Evolutionary conservation across 1,140 invertebrate species (phyloP).

Genomic region (Micrasema minimum): DNA sequence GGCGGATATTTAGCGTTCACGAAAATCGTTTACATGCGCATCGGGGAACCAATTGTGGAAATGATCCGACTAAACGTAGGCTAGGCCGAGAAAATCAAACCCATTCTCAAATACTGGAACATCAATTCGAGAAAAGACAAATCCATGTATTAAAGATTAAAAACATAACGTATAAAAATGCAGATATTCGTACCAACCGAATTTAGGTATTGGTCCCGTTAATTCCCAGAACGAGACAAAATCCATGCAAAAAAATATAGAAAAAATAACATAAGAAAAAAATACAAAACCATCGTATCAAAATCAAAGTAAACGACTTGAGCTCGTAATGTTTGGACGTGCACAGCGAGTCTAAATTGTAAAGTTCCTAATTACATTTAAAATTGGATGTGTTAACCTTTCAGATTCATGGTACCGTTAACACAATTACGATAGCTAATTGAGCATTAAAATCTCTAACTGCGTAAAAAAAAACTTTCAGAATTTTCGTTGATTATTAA

Average conservation of each 20-base stretch:
- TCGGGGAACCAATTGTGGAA: slow-evolving; percentile 19
- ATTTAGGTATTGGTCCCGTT: too few species aligned
- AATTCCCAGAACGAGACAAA: too few species aligned
- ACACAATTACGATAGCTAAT: slow-evolving; percentile 11
- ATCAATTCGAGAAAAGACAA: not conserved
- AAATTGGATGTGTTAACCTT: slow-evolving; percentile 20
- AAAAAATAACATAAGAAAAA: not conserved
- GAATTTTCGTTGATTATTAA: too few species aligned
- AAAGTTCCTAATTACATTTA: slow-evolving; percentile 27
- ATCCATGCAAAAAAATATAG: too few species aligned
- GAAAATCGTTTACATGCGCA: slow-evolving; percentile 12
- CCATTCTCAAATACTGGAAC: too few species aligned
- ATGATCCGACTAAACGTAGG: not conserved
- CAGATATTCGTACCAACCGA: too few species aligned
- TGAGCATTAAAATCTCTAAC: too few species aligned
- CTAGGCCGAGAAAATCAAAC: not conserved
- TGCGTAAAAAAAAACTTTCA: too few species aligned
- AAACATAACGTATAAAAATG: too few species aligned
- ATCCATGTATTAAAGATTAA: too few species aligned
- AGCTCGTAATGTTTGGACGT: not conserved
- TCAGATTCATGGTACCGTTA: slow-evolving; percentile 14
- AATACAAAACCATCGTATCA: slow-evolving; percentile 2
- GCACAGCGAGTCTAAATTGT: slow-evolving; percentile 2
- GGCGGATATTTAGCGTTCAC: not conserved
- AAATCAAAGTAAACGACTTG: not conserved